These are phyloP conservation scores for Chrysaora quinquecirrha DNA, from an alignment of 30 jellyfish, hydroid and myxozoan genomes.

Conservation along the genomic window DNA sequence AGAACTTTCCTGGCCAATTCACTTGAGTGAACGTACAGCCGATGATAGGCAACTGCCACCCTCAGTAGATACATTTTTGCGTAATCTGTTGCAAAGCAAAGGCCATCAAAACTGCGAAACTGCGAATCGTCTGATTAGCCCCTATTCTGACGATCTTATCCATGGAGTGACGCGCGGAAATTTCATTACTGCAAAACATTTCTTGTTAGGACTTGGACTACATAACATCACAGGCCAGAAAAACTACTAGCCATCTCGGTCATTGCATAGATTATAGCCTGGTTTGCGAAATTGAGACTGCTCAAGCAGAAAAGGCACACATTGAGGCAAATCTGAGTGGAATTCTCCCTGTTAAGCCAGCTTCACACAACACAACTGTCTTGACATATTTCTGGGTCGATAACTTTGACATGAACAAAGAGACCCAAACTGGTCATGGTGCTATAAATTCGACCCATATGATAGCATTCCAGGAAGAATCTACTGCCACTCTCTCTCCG, in stretches of 20 bases:
- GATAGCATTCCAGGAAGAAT: conserved; percentile 32
- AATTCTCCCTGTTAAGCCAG: conserved; percentile 20
- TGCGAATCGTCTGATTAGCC: conserved; percentile 5
- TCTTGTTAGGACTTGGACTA: conserved; percentile 42
- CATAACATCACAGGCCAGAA: conserved; percentile 25
- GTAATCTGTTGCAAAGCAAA: not conserved
- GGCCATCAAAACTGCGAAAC: not conserved
- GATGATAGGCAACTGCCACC: not conserved
- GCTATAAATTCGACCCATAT: conserved; percentile 11
- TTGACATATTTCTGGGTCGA: not conserved
- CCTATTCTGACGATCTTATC: conserved; percentile 23
- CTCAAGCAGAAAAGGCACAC: conserved; percentile 52
- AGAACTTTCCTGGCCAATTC: not conserved
- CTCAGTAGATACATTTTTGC: not conserved
- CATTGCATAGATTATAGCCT: conserved; percentile 40
- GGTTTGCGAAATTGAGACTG: conserved; percentile 47
- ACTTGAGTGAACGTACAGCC: not conserved
- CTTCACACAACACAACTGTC: not conserved
- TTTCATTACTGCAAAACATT: conserved; percentile 27
- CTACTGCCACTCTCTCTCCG: not conserved
- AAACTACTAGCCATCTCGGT: conserved; percentile 30
- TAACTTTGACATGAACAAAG: conserved; percentile 10
- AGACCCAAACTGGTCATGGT: conserved; percentile 27
- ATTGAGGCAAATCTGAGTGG: not conserved
- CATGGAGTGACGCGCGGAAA: conserved; percentile 26